A percentile compares a stretch with the other conserved stretches of the same genome.
Evolutionary conservation across 2,797 vertebrate species (phyloP).

Genomic region (Propithecus deckenii): DNA sequence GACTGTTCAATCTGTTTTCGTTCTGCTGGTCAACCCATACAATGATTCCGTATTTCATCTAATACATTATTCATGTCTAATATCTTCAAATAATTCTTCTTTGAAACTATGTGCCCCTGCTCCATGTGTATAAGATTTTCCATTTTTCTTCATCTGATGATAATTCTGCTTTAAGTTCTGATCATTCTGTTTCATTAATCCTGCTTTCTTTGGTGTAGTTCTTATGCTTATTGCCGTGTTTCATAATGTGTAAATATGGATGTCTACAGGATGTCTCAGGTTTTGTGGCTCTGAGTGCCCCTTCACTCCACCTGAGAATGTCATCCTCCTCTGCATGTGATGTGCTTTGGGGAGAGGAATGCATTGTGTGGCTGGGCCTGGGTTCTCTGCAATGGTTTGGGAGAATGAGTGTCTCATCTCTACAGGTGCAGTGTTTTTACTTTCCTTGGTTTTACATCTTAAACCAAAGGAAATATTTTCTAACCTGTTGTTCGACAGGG

Average conservation of each 20-base stretch:
- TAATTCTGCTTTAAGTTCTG: background rate
- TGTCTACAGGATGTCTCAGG: background rate
- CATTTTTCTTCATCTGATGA: background rate
- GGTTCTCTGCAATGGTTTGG: background rate
- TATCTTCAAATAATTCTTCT: background rate
- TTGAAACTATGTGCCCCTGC: background rate
- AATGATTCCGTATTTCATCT: background rate
- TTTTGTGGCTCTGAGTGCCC: background rate
- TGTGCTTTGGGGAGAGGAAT: background rate
- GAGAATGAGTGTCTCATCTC: background rate
- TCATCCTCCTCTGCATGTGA: background rate
- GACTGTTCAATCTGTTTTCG: background rate
- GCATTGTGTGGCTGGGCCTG: background rate
- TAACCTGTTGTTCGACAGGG: background rate
- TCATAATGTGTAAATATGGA: background rate
- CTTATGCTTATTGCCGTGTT: background rate
- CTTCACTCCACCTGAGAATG: background rate
- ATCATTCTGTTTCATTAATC: background rate
- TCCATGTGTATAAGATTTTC: background rate
- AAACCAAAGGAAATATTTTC: background rate
- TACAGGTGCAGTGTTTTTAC: background rate
- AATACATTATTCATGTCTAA: background rate
- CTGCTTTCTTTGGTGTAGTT: background rate
- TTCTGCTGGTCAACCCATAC: background rate
- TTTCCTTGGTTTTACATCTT: background rate